phyloP scores from a whole-genome alignment of 2,888 invertebrate genomes.

The Rhingia rostrata region DNA sequence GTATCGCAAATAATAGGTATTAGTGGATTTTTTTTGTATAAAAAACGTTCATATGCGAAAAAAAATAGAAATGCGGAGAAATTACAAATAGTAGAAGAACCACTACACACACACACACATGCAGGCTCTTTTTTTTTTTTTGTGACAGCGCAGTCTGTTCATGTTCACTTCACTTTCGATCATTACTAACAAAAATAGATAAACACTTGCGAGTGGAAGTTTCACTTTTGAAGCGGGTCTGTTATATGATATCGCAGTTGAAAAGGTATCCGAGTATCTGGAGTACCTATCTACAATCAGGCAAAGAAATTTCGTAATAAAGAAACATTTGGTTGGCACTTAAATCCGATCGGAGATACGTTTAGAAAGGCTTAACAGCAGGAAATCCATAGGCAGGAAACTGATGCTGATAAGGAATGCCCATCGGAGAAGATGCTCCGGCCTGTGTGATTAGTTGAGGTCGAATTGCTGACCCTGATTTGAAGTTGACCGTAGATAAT shows the following conservation, averaged over 20 bases:
- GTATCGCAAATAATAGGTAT: slow-evolving; percentile 37
- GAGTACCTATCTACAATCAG: slow-evolving; percentile 6
- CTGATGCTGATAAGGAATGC: background rate
- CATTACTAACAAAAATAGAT: slow-evolving; percentile 26
- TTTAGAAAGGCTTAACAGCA: background rate
- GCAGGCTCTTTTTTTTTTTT: background rate
- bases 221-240: slow-evolving; percentile 62
- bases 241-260: slow-evolving; percentile 32
- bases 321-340: too few relatives aligned
- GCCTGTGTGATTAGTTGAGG: background rate
- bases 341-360: background rate
- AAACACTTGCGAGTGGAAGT: slow-evolving; percentile 30
- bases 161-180: slow-evolving; percentile 58
- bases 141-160: slow-evolving; percentile 32
- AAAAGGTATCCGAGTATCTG: background rate
- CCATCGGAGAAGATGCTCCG: background rate
- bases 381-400: background rate
- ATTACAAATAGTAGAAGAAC: slow-evolving; percentile 9
- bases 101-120: slow-evolving; percentile 1
- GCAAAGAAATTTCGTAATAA: slow-evolving; percentile 24
- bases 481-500: background rate
- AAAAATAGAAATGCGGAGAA: slow-evolving; percentile 51
- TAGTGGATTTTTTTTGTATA: slow-evolving; percentile 9
- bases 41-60: slow-evolving; percentile 9
- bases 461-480: background rate